phyloP scores from a whole-genome alignment of 2,797 vertebrate species.

The Diplodus sargus region DNA sequence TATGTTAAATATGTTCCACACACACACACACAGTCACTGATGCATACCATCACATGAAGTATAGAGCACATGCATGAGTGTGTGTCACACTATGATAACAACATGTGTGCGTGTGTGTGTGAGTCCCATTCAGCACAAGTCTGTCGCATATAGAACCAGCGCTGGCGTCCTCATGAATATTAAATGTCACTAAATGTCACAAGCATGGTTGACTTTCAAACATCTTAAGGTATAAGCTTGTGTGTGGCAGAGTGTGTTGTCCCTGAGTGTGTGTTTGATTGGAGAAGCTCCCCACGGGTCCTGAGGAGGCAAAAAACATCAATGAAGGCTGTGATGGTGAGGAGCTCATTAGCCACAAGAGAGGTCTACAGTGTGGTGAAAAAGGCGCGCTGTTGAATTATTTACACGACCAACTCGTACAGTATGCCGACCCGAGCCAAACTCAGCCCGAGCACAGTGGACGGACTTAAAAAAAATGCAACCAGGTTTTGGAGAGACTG shows the following conservation, averaged over 20 bases:
- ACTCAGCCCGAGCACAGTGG: background rate
- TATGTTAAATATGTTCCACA: background rate
- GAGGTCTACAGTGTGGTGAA: constrained; percentile 11
- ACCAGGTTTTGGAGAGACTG: background rate
- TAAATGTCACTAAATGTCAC: constrained; percentile 74
- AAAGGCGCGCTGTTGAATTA: constrained; percentile 35
- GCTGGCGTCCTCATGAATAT: constrained; percentile 69
- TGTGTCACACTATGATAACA: constrained; percentile 26
- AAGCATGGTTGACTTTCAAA: constrained; percentile 68
- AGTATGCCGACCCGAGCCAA: constrained; percentile 6
- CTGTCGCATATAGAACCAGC: constrained; percentile 38
- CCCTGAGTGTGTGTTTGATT: constrained; percentile 19
- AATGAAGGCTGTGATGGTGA: constrained; percentile 37
- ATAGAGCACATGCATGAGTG: constrained; percentile 3
- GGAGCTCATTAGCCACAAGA: constrained; percentile 54
- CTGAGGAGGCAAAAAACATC: constrained; percentile 39
- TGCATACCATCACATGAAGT: background rate
- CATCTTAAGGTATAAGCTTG: constrained; percentile 38
- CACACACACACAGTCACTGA: background rate
- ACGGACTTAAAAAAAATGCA: background rate
- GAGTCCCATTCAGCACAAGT: constrained; percentile 44
- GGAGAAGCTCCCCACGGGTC: constrained; percentile 24
- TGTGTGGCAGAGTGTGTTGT: constrained; percentile 5
- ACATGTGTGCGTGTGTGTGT: background rate
- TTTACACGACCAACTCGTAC: constrained; percentile 36